These are phyloP conservation scores for Serinus canaria DNA, from an alignment of 2,113 vertebrate genomes.

Conservation along the genomic window DNA sequence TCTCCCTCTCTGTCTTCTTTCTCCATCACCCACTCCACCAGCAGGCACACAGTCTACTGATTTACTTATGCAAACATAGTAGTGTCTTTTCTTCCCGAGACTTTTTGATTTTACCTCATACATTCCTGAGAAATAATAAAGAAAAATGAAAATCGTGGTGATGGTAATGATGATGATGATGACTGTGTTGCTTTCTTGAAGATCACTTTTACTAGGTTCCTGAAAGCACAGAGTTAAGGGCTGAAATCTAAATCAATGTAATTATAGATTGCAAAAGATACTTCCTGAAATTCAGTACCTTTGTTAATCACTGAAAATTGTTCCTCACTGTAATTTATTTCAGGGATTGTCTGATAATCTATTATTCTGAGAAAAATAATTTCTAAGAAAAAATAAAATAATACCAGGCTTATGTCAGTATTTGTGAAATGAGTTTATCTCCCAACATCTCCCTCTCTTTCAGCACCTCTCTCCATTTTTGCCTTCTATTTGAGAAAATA, in stretches of 20 bases:
- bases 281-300: neutral
- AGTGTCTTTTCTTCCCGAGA: neutral
- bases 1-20: neutral
- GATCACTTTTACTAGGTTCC: neutral
- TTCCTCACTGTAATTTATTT: neutral
- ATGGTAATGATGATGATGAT: neutral
- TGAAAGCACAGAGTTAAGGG: neutral
- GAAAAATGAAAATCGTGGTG: neutral
- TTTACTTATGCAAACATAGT: neutral
- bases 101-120: neutral
- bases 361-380: conserved; percentile 8
- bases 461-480: neutral
- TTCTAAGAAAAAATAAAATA: neutral
- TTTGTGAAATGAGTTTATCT: neutral
- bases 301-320: neutral
- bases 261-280: neutral
- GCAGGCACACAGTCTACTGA: rapidly evolving
- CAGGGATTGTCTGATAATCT: neutral
- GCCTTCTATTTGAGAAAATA: neutral
- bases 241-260: conserved; percentile 4
- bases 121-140: neutral
- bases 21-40: neutral
- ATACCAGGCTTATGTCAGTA: neutral
- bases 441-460: neutral
- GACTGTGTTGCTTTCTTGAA: neutral